phyloP scores from a whole-genome alignment of 2,888 invertebrate species.

The Harpalus rufipes region DNA sequence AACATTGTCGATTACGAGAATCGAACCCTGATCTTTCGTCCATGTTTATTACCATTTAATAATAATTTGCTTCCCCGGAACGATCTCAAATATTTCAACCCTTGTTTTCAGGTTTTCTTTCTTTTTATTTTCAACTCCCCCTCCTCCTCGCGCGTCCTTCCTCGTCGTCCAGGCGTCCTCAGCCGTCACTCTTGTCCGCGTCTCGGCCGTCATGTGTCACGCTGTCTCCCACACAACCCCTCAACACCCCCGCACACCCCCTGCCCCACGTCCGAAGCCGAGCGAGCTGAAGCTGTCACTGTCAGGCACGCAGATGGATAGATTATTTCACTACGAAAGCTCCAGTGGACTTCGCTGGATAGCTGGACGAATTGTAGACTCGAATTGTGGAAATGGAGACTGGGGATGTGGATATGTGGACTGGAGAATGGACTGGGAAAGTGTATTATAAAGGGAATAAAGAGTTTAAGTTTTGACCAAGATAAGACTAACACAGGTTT shows the following conservation, averaged over 20 bases:
- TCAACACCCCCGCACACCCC: slow-evolving; percentile 68
- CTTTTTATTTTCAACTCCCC: neutral
- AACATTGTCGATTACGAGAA: too few relatives aligned
- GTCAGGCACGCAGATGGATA: slow-evolving; percentile 63
- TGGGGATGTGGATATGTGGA: too few relatives aligned
- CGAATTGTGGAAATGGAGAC: neutral
- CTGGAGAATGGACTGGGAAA: neutral
- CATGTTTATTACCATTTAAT: too few relatives aligned
- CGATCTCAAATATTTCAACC: neutral
- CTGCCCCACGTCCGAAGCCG: slow-evolving; percentile 50
- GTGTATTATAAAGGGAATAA: neutral
- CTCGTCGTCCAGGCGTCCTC: neutral
- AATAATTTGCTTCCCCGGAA: too few relatives aligned
- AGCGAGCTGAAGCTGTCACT: slow-evolving; percentile 57
- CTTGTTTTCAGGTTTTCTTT: neutral
- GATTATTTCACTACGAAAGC: slow-evolving; percentile 59
- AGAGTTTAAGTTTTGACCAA: too few relatives aligned
- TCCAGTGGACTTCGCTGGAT: neutral
- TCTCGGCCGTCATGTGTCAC: slow-evolving; percentile 77
- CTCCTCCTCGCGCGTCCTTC: neutral
- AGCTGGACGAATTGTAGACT: neutral
- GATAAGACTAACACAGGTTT: too few relatives aligned
- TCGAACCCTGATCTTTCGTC: too few relatives aligned
- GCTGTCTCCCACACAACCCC: slow-evolving; percentile 70
- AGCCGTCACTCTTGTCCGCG: neutral